A percentile compares a stretch with the other conserved stretches of the same genome.
These are phyloP conservation scores for Regulus satrapa DNA, from an alignment of 2,113 vertebrate species.

Conservation along the genomic window DNA sequence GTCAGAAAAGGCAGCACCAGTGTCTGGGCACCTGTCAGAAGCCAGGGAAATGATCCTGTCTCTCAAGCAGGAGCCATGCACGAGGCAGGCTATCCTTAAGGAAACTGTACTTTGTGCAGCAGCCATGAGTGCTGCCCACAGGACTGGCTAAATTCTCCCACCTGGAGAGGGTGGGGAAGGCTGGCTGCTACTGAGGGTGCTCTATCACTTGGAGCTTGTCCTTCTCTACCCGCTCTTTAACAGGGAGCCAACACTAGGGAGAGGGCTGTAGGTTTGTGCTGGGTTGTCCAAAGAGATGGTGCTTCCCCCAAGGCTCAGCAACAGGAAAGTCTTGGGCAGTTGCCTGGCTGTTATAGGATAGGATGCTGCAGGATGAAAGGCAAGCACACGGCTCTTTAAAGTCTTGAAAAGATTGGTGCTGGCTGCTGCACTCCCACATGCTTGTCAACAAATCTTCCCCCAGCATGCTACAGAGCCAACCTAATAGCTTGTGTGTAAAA, in stretches of 20 bases:
- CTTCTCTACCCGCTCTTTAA: neutral
- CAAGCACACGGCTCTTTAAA: neutral
- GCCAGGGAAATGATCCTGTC: neutral
- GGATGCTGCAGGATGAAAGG: neutral
- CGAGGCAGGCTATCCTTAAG: neutral
- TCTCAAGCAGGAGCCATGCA: fast-evolving
- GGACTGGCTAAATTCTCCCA: neutral
- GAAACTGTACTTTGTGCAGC: neutral
- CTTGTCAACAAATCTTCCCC: neutral
- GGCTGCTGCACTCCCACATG: neutral
- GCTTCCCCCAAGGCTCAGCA: neutral
- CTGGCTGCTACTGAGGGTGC: neutral
- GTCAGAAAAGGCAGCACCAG: neutral
- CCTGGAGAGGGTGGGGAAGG: neutral
- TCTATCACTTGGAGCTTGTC: neutral
- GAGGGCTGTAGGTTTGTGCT: neutral
- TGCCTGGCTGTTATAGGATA: neutral
- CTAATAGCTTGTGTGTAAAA: neutral
- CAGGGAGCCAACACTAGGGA: neutral
- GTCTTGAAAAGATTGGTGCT: neutral
- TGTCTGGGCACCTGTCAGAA: neutral
- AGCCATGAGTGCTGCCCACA: neutral
- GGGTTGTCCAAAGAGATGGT: fast-evolving
- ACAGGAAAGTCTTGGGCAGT: neutral
- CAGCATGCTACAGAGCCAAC: neutral